Evolutionary conservation across 2,888 invertebrate species (phyloP).

Genomic region (Neoitamus cyanurus): DNA sequence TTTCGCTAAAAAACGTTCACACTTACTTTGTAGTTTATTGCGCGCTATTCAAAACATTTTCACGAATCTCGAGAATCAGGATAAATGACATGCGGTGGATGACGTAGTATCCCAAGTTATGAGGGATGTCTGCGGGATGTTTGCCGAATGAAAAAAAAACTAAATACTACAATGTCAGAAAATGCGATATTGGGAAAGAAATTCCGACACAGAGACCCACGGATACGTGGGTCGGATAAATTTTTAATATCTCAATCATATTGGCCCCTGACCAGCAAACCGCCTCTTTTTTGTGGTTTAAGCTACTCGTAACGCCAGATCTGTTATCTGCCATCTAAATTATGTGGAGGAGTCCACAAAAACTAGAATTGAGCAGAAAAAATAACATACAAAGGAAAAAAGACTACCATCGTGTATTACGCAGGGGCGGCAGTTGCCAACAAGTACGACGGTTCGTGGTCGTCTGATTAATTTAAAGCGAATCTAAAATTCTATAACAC

Average conservation of each 20-base stretch:
- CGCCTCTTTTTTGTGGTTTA: not conserved
- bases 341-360: not conserved
- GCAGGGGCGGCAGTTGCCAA: not conserved
- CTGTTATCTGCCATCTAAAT: not conserved
- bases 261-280: not conserved
- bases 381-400: too few species aligned
- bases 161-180: too few species aligned
- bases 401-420: not conserved
- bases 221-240: not conserved
- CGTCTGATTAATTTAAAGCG: constrained; percentile 24
- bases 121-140: too few species aligned
- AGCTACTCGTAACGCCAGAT: not conserved
- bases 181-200: not conserved
- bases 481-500: constrained; percentile 40
- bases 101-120: too few species aligned
- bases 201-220: too few species aligned
- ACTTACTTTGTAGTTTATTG: too few species aligned
- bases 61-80: too few species aligned
- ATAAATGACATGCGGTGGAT: too few species aligned
- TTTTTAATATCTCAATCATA: not conserved
- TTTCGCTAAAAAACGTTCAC: too few species aligned
- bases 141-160: too few species aligned
- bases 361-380: not conserved
- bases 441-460: not conserved
- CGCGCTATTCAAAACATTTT: too few species aligned